Conservation (phyloP, 2,888 invertebrate genomes). For the Octodonta nipae region DNA sequence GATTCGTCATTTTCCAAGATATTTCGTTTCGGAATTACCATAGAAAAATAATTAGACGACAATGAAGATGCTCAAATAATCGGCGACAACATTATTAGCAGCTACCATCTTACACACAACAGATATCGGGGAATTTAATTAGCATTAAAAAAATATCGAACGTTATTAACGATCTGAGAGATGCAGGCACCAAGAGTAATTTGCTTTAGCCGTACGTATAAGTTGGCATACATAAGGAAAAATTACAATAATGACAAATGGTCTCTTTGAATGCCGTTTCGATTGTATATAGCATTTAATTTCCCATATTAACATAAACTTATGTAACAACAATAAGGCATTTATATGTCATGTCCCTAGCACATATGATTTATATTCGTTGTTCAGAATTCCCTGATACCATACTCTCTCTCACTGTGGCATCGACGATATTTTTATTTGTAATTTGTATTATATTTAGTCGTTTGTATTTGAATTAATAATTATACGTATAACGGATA, state of each 20-base stretch:
- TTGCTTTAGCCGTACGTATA: too few species aligned
- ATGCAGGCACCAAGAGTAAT: too few species aligned
- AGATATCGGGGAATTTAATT: too few species aligned
- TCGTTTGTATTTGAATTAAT: constrained; percentile 15
- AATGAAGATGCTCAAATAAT: background rate
- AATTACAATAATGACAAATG: constrained; percentile 22
- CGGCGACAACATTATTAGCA: constrained; percentile 1
- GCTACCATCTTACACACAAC: constrained; percentile 5
- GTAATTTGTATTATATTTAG: constrained; percentile 13
- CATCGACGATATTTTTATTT: constrained; percentile 8
- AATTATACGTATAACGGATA: constrained; percentile 14
- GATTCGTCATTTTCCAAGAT: background rate
- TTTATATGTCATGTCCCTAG: constrained; percentile 22
- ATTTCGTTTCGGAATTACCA: constrained; percentile 1
- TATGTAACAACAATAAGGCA: constrained; percentile 26
- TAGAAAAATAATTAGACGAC: background rate
- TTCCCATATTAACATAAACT: constrained; percentile 23
- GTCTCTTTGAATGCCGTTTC: constrained; percentile 21
- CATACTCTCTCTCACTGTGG: background rate
- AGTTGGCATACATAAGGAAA: constrained; percentile 10
- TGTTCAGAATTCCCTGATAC: constrained; percentile 19
- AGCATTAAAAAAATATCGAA: too few species aligned
- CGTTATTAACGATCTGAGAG: too few species aligned
- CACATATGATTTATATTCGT: constrained; percentile 22
- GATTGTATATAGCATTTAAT: constrained; percentile 23